A percentile compares a stretch with the other conserved stretches of the same genome.
These are phyloP conservation scores for Mergus octosetaceus DNA, from an alignment of 2,797 vertebrate genomes.

Conservation along the genomic window DNA sequence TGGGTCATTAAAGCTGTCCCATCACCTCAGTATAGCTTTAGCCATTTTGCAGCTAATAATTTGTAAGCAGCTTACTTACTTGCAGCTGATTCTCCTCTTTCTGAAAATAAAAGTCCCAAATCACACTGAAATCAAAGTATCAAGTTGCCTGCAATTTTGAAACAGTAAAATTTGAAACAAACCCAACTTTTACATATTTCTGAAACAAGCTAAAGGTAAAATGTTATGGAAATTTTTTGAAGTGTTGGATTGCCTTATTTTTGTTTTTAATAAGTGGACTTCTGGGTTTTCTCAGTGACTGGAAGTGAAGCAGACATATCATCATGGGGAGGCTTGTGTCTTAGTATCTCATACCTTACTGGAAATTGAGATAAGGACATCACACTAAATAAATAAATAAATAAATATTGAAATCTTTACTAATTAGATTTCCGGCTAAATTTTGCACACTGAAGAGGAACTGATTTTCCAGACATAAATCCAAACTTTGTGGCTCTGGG, in stretches of 20 bases:
- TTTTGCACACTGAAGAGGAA: neutral
- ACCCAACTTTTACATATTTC: neutral
- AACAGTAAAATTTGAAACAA: neutral
- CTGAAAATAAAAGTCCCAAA: neutral
- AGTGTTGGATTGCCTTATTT: neutral
- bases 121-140: neutral
- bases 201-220: neutral
- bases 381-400: neutral
- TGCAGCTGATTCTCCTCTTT: neutral
- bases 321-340: neutral
- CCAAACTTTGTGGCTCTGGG: neutral
- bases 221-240: neutral
- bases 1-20: neutral
- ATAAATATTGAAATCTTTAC: neutral
- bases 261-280: neutral
- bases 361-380: neutral
- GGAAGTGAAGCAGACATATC: neutral
- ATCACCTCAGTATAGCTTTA: neutral
- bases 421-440: slow-evolving; percentile 11
- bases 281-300: neutral
- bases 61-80: neutral
- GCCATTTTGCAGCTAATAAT: neutral
- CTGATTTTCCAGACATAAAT: slow-evolving; percentile 1
- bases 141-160: neutral
- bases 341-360: neutral